Evolutionary conservation across 2,888 invertebrate genomes (phyloP).

Genomic region (Entomobrya multifasciata): DNA sequence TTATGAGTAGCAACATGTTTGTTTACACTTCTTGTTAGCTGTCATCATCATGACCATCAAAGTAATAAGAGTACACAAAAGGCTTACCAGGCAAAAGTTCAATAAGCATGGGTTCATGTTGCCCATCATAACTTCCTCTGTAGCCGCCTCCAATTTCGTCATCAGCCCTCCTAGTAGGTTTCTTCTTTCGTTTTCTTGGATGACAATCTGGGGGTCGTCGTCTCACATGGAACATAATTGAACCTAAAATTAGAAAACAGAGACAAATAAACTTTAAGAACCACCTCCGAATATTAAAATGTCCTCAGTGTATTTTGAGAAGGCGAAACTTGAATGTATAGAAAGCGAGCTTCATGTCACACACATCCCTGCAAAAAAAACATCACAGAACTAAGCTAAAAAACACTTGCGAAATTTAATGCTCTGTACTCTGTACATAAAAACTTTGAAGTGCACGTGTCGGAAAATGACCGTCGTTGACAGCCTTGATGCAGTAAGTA

Average conservation of each 20-base stretch:
- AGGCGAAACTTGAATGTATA: too few species aligned
- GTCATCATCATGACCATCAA: background rate
- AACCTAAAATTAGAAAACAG: slow-evolving; percentile 85
- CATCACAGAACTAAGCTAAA: too few species aligned
- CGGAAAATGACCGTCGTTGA: too few species aligned
- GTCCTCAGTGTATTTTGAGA: too few species aligned
- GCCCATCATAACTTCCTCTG: slow-evolving; percentile 82
- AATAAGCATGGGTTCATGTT: slow-evolving; percentile 86
- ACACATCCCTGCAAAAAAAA: too few species aligned
- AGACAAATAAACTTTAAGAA: background rate
- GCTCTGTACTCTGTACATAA: too few species aligned
- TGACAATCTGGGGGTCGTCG: slow-evolving; percentile 94
- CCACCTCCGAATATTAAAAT: background rate
- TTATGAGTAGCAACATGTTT: background rate
- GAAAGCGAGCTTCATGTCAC: too few species aligned
- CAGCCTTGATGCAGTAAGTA: too few species aligned
- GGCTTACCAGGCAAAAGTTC: slow-evolving; percentile 89
- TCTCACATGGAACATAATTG: slow-evolving; percentile 98
- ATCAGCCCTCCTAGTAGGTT: slow-evolving; percentile 83
- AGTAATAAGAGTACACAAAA: slow-evolving; percentile 8
- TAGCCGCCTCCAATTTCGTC: slow-evolving; percentile 80
- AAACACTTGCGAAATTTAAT: too few species aligned
- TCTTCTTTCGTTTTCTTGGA: slow-evolving; percentile 94
- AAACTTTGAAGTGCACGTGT: too few species aligned
- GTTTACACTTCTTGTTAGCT: background rate